Evolutionary conservation across 2,888 invertebrate genomes (phyloP), one percentile per base, ranked within the genome.

Genomic region (Dendrolimus houi): DNA sequence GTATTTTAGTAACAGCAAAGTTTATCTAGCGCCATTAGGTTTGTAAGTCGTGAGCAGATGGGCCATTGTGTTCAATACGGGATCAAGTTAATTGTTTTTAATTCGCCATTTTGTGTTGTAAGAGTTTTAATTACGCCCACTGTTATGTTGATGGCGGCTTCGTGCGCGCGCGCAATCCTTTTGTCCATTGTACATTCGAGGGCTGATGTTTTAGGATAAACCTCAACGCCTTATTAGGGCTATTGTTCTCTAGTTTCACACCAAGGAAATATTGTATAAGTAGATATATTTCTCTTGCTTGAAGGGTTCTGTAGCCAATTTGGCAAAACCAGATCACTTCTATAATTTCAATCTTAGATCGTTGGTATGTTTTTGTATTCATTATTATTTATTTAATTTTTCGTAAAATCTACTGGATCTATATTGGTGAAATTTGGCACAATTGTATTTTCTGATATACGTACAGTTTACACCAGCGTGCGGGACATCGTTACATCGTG

Each of bases 41-140:
- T 54, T 54, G 54, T 17, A 54, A 17, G 7, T 54, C 10, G 17
- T 54, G 29, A 54, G 13, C 14, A 8, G 12, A 40, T 17, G 54
- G 17, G 12, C 81, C 85, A 88, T 88, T 88, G 87, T 87, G 78
- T 83, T 84, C 84, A 84, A 84, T 87, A 85, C 85, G 80, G 84
- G 70, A 64, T 66, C 69, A 66, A 83, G 85, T 87, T 88, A 87
- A 88, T 88, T 88, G 87, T 87, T 88, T 88, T 88, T 87, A 88
- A 87, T 88, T 87, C 85, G 78, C 81, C 75, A 74, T 76, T 75
- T 76, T 73, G 69, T 76, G 85, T 85, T 87, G 87, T 87, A 83
- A 78, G 80, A 86, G 83, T 88, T 85, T 87, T 89, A 89, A 88
- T 89, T 89, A 88, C 88, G 84, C 83, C 87, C 83, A 87, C 87